phyloP scores from a whole-genome alignment of 2,113 vertebrate genomes.

The Onychostoma macrolepis region DNA sequence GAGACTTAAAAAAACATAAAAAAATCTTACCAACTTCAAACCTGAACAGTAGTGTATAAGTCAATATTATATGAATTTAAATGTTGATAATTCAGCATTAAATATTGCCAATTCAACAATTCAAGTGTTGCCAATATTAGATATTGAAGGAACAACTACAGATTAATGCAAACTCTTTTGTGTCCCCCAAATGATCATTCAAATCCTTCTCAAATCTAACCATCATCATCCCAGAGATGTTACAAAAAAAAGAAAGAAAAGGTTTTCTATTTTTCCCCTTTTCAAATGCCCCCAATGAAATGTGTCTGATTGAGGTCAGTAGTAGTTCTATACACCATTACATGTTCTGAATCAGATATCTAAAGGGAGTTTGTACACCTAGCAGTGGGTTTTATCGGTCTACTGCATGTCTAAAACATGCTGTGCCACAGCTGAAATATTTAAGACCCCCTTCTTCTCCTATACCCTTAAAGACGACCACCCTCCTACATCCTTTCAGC shows the following conservation, averaged over 20 bases:
- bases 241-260: not conserved
- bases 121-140: not conserved
- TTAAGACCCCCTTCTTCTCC: slow-evolving; percentile 56
- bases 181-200: not conserved
- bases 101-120: too few relatives aligned
- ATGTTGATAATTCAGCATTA: not conserved
- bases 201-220: not conserved
- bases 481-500: slow-evolving; percentile 40
- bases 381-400: slow-evolving; percentile 18
- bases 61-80: not conserved
- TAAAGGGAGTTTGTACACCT: not conserved
- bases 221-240: not conserved
- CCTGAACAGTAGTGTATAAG: not conserved
- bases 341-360: not conserved
- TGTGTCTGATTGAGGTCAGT: not conserved
- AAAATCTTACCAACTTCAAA: not conserved
- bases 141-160: not conserved
- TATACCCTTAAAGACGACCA: slow-evolving; percentile 49
- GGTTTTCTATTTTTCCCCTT: not conserved
- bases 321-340: not conserved
- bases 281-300: not conserved
- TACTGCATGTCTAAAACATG: slow-evolving; percentile 41
- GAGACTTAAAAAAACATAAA: not conserved
- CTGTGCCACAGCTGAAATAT: slow-evolving; percentile 59
- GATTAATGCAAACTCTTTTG: not conserved